Evolutionary conservation across 2,888 invertebrate genomes (phyloP).

Genomic region (Nudaria mundana): DNA sequence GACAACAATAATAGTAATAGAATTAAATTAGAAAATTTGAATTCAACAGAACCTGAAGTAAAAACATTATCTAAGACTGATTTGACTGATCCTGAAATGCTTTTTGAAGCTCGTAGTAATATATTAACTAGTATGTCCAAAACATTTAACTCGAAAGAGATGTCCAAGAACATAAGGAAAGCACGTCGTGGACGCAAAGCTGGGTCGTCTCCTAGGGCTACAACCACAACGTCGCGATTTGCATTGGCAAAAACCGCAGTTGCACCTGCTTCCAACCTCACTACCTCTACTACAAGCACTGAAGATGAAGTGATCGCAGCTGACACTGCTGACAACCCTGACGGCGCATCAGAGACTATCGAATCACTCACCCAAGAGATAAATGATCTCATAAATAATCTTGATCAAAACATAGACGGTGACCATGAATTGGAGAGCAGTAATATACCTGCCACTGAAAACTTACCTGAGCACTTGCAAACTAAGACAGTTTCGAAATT

Average conservation of each 20-base stretch:
- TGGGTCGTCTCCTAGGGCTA: constrained; percentile 39
- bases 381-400: constrained; percentile 68
- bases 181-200: constrained; percentile 72
- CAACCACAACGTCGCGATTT: constrained; percentile 40
- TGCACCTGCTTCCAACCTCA: constrained; percentile 4
- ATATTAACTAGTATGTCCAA: constrained; percentile 79
- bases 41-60: constrained; percentile 79
- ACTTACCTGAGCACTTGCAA: constrained; percentile 45
- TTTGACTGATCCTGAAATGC: constrained; percentile 82
- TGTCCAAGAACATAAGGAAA: constrained; percentile 73
- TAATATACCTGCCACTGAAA: constrained; percentile 12
- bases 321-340: constrained; percentile 25
- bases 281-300: constrained; percentile 37
- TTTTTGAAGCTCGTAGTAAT: constrained; percentile 73
- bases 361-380: constrained; percentile 73
- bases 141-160: constrained; percentile 75
- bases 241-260: constrained; percentile 15
- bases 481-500: constrained; percentile 62
- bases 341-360: constrained; percentile 66
- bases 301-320: constrained; percentile 30
- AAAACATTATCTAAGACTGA: constrained; percentile 83
- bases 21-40: constrained; percentile 70
- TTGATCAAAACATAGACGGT: constrained; percentile 67
- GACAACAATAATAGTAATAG: constrained; percentile 81
- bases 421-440: constrained; percentile 50